Evolutionary conservation across 2,113 vertebrate species (phyloP).

Genomic region (Nesoenas mayeri): DNA sequence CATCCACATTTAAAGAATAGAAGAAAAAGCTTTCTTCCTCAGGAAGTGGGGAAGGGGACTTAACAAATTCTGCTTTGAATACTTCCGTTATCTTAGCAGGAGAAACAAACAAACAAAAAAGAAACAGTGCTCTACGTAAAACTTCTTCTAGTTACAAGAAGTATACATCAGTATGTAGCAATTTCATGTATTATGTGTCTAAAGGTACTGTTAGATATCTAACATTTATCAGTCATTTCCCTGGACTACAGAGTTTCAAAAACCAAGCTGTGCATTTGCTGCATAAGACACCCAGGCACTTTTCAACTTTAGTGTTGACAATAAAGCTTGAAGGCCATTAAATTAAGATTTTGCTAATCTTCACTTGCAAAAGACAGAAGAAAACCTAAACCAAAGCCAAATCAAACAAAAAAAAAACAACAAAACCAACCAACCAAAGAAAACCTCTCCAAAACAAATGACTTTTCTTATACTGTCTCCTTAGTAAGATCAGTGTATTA

Average conservation of each 20-base stretch:
- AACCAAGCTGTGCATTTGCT: background rate
- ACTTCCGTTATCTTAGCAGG: background rate
- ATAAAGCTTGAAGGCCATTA: background rate
- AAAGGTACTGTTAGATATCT: background rate
- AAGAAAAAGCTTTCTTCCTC: background rate
- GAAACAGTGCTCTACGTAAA: background rate
- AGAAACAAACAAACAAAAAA: background rate
- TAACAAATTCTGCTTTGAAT: background rate
- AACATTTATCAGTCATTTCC: background rate
- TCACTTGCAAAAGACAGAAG: background rate
- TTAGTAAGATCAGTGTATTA: background rate
- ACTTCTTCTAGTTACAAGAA: background rate
- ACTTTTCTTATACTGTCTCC: background rate
- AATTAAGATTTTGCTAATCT: background rate
- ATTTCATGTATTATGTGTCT: background rate
- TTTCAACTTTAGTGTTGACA: background rate
- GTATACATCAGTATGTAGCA: background rate
- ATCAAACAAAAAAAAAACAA: no score
- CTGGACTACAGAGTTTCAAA: background rate
- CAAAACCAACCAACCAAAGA: no score
- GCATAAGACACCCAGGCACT: background rate
- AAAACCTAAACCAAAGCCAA: background rate
- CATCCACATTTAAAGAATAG: background rate
- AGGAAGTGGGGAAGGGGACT: background rate
- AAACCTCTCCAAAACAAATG: rapidly evolving